Conservation (phyloP, 2,113 vertebrate genomes). For the Hystrix cristata region DNA sequence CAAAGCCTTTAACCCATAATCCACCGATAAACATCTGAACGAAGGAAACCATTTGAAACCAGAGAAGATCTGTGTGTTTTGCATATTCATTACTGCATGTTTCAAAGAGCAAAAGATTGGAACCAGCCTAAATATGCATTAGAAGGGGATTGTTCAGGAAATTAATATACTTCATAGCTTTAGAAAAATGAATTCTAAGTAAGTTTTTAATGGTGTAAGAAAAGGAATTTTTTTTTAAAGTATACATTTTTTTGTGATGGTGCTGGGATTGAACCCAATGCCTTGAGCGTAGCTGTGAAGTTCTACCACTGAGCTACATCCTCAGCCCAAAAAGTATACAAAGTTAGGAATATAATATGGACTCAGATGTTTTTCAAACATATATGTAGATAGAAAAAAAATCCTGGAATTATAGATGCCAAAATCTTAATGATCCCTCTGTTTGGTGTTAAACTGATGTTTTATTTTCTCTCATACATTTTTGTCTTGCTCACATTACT, state of each 20-base stretch:
- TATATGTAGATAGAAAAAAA: not conserved
- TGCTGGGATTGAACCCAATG: not conserved
- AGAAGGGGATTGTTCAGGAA: not conserved
- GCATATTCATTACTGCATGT: not conserved
- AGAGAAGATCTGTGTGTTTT: not conserved
- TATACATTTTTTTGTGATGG: not conserved
- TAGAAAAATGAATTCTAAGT: not conserved
- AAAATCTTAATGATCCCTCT: not conserved
- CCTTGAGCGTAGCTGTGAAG: not conserved
- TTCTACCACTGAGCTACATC: not conserved
- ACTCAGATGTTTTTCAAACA: not conserved
- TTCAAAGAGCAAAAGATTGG: not conserved
- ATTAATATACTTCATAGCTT: not conserved
- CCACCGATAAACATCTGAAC: not conserved
- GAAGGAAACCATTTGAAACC: not conserved
- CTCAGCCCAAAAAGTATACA: not conserved
- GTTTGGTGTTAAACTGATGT: not conserved
- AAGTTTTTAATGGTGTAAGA: not conserved
- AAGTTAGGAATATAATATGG: not conserved
- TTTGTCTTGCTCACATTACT: not conserved
- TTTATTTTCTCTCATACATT: not conserved
- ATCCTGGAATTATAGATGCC: not conserved
- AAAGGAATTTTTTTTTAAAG: not conserved
- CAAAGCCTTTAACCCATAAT: not conserved
- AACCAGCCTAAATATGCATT: not conserved